These are phyloP conservation scores for Xenopus laevis DNA, from an alignment of 2,113 vertebrate species.

Conservation along the genomic window DNA sequence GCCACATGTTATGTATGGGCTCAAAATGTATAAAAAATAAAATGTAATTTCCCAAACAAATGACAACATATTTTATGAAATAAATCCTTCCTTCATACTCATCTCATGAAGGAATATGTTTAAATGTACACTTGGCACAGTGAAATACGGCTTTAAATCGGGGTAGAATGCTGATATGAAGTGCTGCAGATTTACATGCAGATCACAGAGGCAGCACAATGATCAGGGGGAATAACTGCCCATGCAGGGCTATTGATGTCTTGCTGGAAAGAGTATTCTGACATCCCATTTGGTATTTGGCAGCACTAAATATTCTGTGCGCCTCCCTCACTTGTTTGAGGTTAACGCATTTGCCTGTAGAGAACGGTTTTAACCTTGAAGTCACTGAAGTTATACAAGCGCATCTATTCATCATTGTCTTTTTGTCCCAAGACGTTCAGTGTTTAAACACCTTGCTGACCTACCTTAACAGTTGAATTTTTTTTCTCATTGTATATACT, in stretches of 20 bases:
- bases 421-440: conserved; percentile 36
- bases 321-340: conserved; percentile 13
- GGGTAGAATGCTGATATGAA: too few species aligned
- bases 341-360: conserved; percentile 15
- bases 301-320: conserved; percentile 15
- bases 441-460: conserved; percentile 44
- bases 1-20: too few species aligned
- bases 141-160: too few species aligned
- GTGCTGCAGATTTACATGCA: too few species aligned
- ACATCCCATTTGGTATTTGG: neutral
- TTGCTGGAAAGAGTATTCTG: neutral
- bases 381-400: conserved; percentile 32
- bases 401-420: conserved; percentile 41
- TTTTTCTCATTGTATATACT: conserved; percentile 26
- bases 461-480: conserved; percentile 22
- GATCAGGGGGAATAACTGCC: too few species aligned
- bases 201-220: too few species aligned
- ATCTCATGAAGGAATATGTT: too few species aligned
- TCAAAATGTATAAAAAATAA: too few species aligned
- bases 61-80: too few species aligned
- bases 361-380: conserved; percentile 43
- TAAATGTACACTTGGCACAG: too few species aligned
- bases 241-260: neutral
- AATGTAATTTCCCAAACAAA: too few species aligned
- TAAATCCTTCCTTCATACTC: too few species aligned